Percentiles rank a stretch among this genome's conserved stretches.
Evolutionary conservation across 2,888 invertebrate species (phyloP).

Genomic region (Zygothrica quintamaculata): DNA sequence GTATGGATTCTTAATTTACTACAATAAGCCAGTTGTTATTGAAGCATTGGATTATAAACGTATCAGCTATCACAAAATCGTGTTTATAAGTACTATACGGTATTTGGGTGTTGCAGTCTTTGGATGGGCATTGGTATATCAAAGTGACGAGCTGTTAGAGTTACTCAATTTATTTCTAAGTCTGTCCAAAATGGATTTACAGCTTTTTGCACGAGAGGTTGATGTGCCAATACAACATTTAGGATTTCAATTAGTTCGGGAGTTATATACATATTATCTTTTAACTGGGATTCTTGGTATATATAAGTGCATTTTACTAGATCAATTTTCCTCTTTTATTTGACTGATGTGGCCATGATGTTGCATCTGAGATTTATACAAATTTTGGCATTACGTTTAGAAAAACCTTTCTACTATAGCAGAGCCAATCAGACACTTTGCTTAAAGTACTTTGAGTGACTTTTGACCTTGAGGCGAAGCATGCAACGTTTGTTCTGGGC

Average conservation of each 20-base stretch:
- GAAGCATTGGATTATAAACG: neutral
- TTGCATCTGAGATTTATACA: neutral
- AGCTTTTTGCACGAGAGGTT: slow-evolving; percentile 9
- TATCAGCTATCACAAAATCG: neutral
- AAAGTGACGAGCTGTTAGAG: neutral
- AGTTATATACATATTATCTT: neutral
- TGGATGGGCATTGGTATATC: neutral
- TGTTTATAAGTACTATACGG: neutral
- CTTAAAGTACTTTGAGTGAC: slow-evolving; percentile 4
- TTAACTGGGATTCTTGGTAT: neutral
- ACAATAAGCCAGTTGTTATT: neutral
- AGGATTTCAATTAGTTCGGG: neutral
- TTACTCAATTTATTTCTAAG: slow-evolving; percentile 12
- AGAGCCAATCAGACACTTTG: neutral
- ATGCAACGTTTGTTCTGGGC: slow-evolving; percentile 10
- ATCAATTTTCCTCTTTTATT: neutral
- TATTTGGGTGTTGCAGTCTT: neutral
- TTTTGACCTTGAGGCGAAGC: neutral
- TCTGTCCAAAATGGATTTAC: neutral
- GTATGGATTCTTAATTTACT: neutral
- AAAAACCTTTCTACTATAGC: neutral
- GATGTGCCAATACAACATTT: neutral
- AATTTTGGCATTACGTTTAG: neutral
- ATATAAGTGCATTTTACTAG: neutral
- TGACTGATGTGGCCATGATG: slow-evolving; percentile 1